Percentiles rank a stretch among this genome's conserved stretches.
Evolutionary conservation across 2,888 invertebrate species (phyloP).

Genomic region (Cyaniris semiargus): DNA sequence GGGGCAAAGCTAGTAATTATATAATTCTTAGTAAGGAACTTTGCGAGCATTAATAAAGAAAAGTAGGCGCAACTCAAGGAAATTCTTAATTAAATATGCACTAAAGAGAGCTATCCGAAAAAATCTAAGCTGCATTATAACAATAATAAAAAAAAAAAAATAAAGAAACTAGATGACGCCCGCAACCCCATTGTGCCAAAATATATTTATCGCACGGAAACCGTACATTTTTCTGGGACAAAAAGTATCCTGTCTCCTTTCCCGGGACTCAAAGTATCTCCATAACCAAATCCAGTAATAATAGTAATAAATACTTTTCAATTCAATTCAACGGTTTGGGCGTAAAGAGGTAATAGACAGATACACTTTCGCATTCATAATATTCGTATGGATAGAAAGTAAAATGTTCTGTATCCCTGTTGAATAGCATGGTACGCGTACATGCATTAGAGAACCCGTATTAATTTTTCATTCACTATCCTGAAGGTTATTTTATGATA

Average conservation of each 20-base stretch:
- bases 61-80: not conserved
- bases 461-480: slow-evolving; percentile 5
- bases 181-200: no score
- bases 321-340: no score
- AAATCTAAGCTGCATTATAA: not conserved
- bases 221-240: no score
- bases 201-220: no score
- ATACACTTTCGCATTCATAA: not conserved
- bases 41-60: not conserved
- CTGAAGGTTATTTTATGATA: not conserved
- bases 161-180: no score
- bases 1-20: no score
- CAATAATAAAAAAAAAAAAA: not conserved
- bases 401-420: not conserved
- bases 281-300: no score
- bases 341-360: no score
- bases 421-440: not conserved
- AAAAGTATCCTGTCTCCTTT: no score
- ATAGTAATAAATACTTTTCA: no score
- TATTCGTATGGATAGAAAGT: not conserved
- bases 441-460: not conserved
- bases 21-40: not conserved
- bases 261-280: no score
- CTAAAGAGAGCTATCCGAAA: not conserved
- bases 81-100: not conserved